Conservation (phyloP, 2,888 invertebrate species). For the Amiota mariae region DNA sequence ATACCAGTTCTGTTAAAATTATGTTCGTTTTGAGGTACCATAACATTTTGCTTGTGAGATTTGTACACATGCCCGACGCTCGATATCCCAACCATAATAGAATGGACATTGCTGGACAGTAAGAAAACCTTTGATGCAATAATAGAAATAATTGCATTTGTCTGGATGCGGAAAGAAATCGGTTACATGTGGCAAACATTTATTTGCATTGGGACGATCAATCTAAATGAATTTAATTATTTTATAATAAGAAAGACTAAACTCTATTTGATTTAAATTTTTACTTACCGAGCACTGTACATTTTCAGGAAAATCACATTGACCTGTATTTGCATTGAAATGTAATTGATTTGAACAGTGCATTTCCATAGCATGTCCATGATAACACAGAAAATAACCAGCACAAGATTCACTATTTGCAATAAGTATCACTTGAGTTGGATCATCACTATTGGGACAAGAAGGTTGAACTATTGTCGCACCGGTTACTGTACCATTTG, state of each 20-base stretch:
- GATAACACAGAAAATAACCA: constrained; percentile 70
- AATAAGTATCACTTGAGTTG: constrained; percentile 48
- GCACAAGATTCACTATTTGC: constrained; percentile 53
- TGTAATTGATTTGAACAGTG: constrained; percentile 68
- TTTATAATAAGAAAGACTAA: too few species aligned
- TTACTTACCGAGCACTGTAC: constrained; percentile 59
- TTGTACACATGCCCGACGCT: constrained; percentile 64
- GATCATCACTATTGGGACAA: constrained; percentile 63
- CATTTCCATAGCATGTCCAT: constrained; percentile 67
- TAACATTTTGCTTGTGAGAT: constrained; percentile 66
- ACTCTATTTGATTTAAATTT: too few species aligned
- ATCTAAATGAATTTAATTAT: constrained; percentile 44
- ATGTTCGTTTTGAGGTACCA: constrained; percentile 37
- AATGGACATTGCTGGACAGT: constrained; percentile 72
- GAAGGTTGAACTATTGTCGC: constrained; percentile 56
- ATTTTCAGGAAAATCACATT: constrained; percentile 69
- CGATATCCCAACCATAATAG: constrained; percentile 71
- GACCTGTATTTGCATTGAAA: constrained; percentile 62
- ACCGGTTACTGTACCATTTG: constrained; percentile 50
- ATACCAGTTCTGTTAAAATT: not conserved
- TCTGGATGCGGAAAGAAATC: constrained; percentile 70
- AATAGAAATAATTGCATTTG: constrained; percentile 71
- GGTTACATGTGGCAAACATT: constrained; percentile 63
- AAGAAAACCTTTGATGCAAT: constrained; percentile 70
- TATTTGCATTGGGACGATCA: constrained; percentile 52